Evolutionary conservation across 2,113 vertebrate species (phyloP).

Genomic region (Microcebus jonahi): DNA sequence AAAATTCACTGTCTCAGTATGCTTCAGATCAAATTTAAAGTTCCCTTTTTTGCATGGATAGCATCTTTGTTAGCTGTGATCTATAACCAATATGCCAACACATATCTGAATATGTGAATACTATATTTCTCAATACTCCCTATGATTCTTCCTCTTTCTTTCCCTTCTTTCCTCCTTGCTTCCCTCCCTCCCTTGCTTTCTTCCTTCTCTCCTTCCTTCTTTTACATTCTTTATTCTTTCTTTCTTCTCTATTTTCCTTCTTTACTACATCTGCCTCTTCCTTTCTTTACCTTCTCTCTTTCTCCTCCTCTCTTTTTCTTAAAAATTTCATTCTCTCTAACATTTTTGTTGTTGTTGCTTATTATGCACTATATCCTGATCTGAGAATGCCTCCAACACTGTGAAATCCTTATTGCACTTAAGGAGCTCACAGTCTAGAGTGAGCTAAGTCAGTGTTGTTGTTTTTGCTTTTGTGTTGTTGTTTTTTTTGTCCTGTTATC

Average conservation of each 20-base stretch:
- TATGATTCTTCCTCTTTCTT: not conserved
- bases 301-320: not conserved
- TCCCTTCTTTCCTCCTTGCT: not conserved
- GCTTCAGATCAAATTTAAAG: conserved; percentile 39
- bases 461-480: not conserved
- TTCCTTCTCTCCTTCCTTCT: not conserved
- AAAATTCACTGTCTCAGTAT: not conserved
- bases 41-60: not conserved
- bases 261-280: not conserved
- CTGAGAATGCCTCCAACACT: not conserved
- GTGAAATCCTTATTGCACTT: not conserved
- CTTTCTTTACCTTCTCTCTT: not conserved
- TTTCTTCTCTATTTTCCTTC: not conserved
- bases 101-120: not conserved
- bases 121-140: not conserved
- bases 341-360: not conserved
- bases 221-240: not conserved
- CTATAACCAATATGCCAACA: not conserved
- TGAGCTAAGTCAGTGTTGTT: not conserved
- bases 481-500: not conserved
- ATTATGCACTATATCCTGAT: not conserved
- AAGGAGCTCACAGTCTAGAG: not conserved
- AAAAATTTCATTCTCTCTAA: not conserved
- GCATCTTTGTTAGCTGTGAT: conserved; percentile 35
- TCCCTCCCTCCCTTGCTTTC: fast-evolving